Conservation (phyloP, 2,888 invertebrate genomes). For the Onchidella celtica region DNA sequence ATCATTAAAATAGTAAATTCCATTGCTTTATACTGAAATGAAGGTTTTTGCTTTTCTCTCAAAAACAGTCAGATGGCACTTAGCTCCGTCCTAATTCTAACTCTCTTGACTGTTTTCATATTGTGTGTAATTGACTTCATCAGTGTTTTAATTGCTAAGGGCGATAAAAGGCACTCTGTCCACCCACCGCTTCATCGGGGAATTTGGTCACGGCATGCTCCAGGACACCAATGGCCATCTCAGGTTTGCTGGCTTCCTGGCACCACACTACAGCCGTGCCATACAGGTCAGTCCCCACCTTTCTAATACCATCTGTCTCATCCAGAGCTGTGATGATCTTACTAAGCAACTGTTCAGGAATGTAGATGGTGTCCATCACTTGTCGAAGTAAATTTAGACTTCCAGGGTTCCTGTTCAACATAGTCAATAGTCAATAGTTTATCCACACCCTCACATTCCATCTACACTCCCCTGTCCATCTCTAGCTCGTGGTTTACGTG, state of each 20-base stretch:
- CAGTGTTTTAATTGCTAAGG: too few relatives aligned
- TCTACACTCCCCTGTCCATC: too few relatives aligned
- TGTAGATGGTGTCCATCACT: constrained; percentile 28
- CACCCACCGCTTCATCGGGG: constrained; percentile 39
- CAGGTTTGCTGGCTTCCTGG: constrained; percentile 8
- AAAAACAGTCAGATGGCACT: too few relatives aligned
- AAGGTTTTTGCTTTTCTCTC: too few relatives aligned
- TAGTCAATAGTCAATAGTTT: too few relatives aligned
- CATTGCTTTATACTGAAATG: too few relatives aligned
- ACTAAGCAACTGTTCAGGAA: neutral
- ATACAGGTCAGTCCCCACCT: constrained; percentile 37
- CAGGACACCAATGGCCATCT: constrained; percentile 25
- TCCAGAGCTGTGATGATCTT: constrained; percentile 39
- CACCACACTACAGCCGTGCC: constrained; percentile 50
- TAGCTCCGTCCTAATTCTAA: too few relatives aligned
- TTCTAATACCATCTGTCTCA: neutral
- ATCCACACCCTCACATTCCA: too few relatives aligned
- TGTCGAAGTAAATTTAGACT: constrained; percentile 31
- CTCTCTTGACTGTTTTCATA: too few relatives aligned
- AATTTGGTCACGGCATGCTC: constrained; percentile 36
- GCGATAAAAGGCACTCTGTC: neutral
- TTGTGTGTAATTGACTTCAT: too few relatives aligned
- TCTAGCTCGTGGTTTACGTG: too few relatives aligned
- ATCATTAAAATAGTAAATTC: too few relatives aligned
- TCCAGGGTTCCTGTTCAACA: constrained; percentile 35